Base-by-base conservation (phyloP, 2,113 vertebrate species). In the Lota lota region DNA sequence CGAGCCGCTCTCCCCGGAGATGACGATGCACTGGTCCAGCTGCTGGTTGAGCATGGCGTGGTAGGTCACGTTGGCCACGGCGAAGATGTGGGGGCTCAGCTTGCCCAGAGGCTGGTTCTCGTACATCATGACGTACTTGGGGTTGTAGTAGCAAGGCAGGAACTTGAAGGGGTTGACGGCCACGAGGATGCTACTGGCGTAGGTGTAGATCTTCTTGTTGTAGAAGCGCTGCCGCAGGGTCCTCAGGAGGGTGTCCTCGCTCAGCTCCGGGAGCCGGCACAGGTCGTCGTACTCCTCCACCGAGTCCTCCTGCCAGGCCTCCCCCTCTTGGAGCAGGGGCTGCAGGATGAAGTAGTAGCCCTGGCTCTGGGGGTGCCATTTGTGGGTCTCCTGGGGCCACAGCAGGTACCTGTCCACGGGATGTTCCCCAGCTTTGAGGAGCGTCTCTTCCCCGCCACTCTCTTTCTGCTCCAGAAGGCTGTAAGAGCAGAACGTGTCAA, bases 151-250 rank as follows among this genome's bases (percentile, higher is more conserved):
- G 78, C 95, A 93, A 54, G 96, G 95, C 15, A 98, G 86, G 84
- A 95, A 97, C 83, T 94, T 95, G 80, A 97, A 98, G 68, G 97
- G 97, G 78, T 99, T 99, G 73, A 99, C 79, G 1, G 96, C 95
- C 16, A 99, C 87, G 8, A 99, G 93, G 83, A 99, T 94, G 68
- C 94, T 94, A 15, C 94, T 90, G 0, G 93, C 93, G 0, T 97
- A 98, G 0, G 96, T 99, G 86, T 99, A 99, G 79, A 99, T 98
- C 73, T 96, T 94, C 40, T 88, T 90, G 17, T 89, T 91, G 10
- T 90, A 71, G 85, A 99, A 99, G 74, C 97, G 96, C 17, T 81
- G 79, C 18, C 87, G 90, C 56, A 99, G 89, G 11, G 88, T 92
- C 58, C 89, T 83, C 51, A 98, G 84, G 17, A 98, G 89, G 0